Evolutionary conservation across 2,797 vertebrate species (phyloP).

Genomic region (Chaetophractus vellerosus): DNA sequence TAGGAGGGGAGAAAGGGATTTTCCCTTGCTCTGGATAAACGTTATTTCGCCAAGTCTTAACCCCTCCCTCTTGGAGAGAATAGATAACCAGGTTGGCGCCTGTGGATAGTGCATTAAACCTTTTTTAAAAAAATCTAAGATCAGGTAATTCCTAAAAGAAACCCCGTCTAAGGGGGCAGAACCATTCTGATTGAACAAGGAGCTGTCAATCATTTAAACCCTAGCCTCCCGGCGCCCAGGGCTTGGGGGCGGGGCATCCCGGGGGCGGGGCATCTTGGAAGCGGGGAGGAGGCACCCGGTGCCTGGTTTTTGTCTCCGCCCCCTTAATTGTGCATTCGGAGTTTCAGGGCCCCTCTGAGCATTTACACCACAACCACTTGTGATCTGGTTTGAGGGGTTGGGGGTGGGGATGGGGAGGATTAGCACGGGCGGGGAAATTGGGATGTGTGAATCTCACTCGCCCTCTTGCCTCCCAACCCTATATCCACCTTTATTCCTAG

Average conservation of each 20-base stretch:
- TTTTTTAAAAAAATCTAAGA: not conserved
- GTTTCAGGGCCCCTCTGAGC: not conserved
- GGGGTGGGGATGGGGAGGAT: not conserved
- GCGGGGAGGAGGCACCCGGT: not conserved
- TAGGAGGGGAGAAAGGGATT: not conserved
- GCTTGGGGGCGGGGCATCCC: not conserved
- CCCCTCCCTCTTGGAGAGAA: conserved; percentile 20
- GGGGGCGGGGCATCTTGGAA: conserved; percentile 40
- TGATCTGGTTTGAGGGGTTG: conserved; percentile 40
- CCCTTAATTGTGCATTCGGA: conserved; percentile 37
- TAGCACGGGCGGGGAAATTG: not conserved
- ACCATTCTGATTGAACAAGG: conserved; percentile 40
- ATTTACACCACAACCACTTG: conserved; percentile 71
- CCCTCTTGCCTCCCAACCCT: not conserved
- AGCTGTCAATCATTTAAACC: conserved; percentile 67
- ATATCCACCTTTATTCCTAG: conserved; percentile 40
- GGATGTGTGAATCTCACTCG: not conserved
- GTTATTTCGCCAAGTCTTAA: conserved; percentile 45
- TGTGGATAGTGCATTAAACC: not conserved
- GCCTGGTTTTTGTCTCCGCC: conserved; percentile 35
- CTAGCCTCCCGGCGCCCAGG: not conserved
- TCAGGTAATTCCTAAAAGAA: conserved; percentile 2
- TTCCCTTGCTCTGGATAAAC: not conserved
- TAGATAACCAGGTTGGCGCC: not conserved
- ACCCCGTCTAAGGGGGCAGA: not conserved